phyloP scores from a whole-genome alignment of 2,797 vertebrate genomes.

The Sebastes cheni region DNA sequence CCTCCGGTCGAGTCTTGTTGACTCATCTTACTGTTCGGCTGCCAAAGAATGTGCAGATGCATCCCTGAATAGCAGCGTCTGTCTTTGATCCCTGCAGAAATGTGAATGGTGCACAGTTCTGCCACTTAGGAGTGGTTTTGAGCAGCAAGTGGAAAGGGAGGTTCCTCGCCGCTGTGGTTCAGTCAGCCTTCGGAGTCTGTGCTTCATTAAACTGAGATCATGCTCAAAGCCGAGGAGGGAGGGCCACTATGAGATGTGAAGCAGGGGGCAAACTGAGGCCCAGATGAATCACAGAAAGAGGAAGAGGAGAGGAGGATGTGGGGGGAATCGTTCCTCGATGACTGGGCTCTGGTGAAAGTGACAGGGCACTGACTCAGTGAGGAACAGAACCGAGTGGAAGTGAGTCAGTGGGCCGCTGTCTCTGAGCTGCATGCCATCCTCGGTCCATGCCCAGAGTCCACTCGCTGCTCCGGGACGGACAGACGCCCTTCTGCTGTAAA shows the following conservation, averaged over 20 bases:
- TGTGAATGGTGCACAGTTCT: conserved; percentile 14
- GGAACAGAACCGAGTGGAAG: background rate
- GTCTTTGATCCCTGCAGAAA: conserved; percentile 35
- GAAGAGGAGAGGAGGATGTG: conserved; percentile 14
- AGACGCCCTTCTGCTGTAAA: background rate
- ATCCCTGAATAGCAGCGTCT: background rate
- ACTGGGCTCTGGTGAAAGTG: conserved; percentile 56
- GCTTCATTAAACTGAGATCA: conserved; percentile 77
- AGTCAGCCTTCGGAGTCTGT: conserved; percentile 60
- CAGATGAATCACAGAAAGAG: conserved; percentile 50
- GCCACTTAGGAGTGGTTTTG: conserved; percentile 29
- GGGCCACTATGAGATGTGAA: background rate
- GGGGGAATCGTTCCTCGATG: conserved; percentile 65
- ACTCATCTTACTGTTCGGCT: conserved; percentile 18
- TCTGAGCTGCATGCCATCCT: background rate
- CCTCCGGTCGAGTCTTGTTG: background rate
- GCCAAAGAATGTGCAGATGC: conserved; percentile 27
- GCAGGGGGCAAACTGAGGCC: conserved; percentile 38
- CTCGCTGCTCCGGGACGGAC: background rate
- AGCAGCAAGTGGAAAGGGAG: conserved; percentile 44
- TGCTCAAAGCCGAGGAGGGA: conserved; percentile 61
- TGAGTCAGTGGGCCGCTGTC: conserved; percentile 12
- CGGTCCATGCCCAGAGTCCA: background rate
- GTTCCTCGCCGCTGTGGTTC: conserved; percentile 46
- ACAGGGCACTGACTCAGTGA: conserved; percentile 59